A percentile compares a stretch with the other conserved stretches of the same genome.
Evolutionary conservation across 2,797 vertebrate genomes (phyloP).

Genomic region (Basileuterus tristriatus): DNA sequence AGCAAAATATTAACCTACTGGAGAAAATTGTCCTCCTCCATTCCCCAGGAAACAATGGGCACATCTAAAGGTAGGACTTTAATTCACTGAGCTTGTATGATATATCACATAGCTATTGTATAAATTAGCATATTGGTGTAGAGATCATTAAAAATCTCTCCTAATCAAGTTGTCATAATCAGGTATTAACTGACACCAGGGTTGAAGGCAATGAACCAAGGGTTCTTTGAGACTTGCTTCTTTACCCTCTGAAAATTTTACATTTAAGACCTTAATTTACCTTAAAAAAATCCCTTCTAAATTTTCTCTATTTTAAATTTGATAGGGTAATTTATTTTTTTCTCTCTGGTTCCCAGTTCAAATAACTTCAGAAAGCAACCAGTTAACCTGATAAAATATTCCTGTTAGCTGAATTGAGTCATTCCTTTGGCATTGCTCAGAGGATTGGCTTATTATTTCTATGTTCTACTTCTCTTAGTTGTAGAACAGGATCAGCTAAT

Average conservation of each 20-base stretch:
- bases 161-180: background rate
- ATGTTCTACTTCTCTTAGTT: background rate
- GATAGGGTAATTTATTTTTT: background rate
- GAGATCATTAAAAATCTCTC: background rate
- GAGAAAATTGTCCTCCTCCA: background rate
- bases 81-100: background rate
- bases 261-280: background rate
- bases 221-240: background rate
- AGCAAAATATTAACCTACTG: background rate
- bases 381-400: background rate
- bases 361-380: background rate
- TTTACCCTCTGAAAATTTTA: background rate
- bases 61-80: background rate
- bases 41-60: background rate
- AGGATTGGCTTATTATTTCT: background rate
- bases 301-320: background rate
- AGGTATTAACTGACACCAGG: background rate
- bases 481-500: background rate
- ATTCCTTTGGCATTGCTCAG: background rate
- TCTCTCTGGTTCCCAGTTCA: background rate
- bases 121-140: background rate
- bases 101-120: background rate
- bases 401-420: background rate
- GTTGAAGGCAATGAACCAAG: background rate
- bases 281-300: background rate